These are phyloP conservation scores for Dinoponera quadriceps DNA, from an alignment of 1,140 invertebrate species.

Conservation along the genomic window DNA sequence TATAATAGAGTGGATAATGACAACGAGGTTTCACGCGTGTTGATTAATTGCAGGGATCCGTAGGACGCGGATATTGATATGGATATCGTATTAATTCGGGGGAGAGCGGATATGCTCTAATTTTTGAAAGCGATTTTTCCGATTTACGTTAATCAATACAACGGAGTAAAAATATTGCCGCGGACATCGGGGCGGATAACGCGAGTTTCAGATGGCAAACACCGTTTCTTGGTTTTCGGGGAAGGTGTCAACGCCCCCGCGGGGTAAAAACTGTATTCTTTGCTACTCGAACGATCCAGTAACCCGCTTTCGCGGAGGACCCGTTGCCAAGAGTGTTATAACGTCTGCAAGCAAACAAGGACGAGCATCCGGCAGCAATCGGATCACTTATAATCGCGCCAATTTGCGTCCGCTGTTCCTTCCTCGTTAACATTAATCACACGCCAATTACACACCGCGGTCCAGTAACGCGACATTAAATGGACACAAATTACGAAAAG, in stretches of 20 bases:
- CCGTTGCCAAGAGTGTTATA: background rate
- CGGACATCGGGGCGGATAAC: too few species aligned
- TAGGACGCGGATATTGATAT: background rate
- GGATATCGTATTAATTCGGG: conserved; percentile 3
- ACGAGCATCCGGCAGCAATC: background rate
- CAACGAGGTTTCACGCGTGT: background rate
- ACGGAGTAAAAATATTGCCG: conserved; percentile 1
- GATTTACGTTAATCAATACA: background rate
- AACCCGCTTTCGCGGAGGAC: background rate
- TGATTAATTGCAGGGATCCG: conserved; percentile 2
- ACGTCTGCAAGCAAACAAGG: background rate
- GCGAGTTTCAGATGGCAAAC: background rate
- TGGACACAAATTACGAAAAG: conserved; percentile 18
- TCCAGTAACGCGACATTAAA: conserved; percentile 4
- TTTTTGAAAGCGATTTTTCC: background rate
- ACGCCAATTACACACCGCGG: background rate
- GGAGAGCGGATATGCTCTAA: background rate
- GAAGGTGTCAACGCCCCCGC: background rate
- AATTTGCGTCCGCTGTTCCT: too few species aligned
- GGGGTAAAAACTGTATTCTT: background rate
- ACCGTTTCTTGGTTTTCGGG: background rate
- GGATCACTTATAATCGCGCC: background rate
- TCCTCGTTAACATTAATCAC: conserved; percentile 7
- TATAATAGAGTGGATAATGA: background rate
- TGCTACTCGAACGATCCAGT: background rate